Evolutionary conservation across 2,888 invertebrate species (phyloP).

Genomic region (Microdon myrmicae): DNA sequence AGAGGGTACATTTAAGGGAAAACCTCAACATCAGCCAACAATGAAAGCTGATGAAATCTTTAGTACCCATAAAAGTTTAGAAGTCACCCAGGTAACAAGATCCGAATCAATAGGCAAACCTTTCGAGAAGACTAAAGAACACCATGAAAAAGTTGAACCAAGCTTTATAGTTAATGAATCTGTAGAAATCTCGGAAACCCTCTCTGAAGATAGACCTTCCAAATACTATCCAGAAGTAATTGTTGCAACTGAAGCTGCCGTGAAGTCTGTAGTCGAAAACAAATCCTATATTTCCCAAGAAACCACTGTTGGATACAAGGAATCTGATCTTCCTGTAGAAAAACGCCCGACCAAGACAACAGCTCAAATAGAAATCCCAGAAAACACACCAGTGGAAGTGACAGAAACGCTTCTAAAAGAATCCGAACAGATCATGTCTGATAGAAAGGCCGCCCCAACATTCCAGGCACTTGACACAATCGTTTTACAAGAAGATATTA

Average conservation of each 20-base stretch:
- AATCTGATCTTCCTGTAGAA: slow-evolving; percentile 70
- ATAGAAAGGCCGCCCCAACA: slow-evolving; percentile 18
- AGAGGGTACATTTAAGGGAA: slow-evolving; percentile 71
- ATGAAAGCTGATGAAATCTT: slow-evolving; percentile 71
- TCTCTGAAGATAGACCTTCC: slow-evolving; percentile 77
- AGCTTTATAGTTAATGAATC: slow-evolving; percentile 72
- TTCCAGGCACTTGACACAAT: slow-evolving; percentile 64
- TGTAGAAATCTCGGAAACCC: slow-evolving; percentile 75
- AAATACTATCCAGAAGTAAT: slow-evolving; percentile 83
- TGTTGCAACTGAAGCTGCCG: slow-evolving; percentile 81
- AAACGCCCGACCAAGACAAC: slow-evolving; percentile 62
- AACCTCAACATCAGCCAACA: slow-evolving; percentile 63
- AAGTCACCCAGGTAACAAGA: slow-evolving; percentile 74
- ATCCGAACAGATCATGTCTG: slow-evolving; percentile 51
- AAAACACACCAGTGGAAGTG: slow-evolving; percentile 63
- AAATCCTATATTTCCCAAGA: slow-evolving; percentile 75
- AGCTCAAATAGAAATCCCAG: slow-evolving; percentile 60
- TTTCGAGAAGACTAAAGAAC: slow-evolving; percentile 70
- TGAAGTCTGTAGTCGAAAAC: slow-evolving; percentile 73
- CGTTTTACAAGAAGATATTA: slow-evolving; percentile 70
- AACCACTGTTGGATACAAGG: slow-evolving; percentile 75
- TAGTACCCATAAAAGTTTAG: slow-evolving; percentile 73
- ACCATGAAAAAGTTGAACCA: slow-evolving; percentile 65
- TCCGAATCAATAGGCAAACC: slow-evolving; percentile 71
- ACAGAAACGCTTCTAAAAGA: slow-evolving; percentile 34